These are phyloP conservation scores for Amazona guildingii DNA, from an alignment of 2,113 vertebrate species.

Conservation along the genomic window DNA sequence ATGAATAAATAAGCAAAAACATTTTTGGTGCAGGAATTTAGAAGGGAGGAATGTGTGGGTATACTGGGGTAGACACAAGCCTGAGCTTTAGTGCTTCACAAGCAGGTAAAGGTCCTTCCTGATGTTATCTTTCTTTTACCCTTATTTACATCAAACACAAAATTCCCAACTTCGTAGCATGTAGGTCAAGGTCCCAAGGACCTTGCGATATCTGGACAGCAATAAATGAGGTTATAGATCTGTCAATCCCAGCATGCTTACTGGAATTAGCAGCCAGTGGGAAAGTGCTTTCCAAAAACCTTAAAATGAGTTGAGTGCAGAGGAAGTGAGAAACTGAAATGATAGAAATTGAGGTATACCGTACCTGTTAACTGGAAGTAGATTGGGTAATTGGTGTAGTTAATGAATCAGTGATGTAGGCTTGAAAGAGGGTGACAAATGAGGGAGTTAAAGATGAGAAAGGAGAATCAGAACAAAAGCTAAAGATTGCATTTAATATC, in stretches of 20 bases:
- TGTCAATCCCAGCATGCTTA: background rate
- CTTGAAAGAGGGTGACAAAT: background rate
- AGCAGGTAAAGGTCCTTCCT: background rate
- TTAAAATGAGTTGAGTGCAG: background rate
- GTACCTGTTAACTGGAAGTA: background rate
- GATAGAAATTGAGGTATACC: background rate
- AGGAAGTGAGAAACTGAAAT: background rate
- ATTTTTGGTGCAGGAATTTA: background rate
- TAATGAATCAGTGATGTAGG: background rate
- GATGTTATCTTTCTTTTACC: background rate
- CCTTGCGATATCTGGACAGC: background rate
- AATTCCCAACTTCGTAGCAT: background rate
- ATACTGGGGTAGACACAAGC: background rate
- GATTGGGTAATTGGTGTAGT: background rate
- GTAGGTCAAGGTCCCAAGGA: background rate
- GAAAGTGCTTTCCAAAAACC: background rate
- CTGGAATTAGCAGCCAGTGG: background rate
- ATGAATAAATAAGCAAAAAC: background rate
- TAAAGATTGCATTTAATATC: background rate
- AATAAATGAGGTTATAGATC: background rate
- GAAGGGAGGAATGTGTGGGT: background rate
- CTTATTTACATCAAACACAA: background rate
- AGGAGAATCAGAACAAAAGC: background rate
- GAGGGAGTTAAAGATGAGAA: background rate
- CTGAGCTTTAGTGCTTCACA: background rate